These are phyloP conservation scores for Trichechus manatus DNA, from an alignment of 2,113 vertebrate species.

Conservation along the genomic window DNA sequence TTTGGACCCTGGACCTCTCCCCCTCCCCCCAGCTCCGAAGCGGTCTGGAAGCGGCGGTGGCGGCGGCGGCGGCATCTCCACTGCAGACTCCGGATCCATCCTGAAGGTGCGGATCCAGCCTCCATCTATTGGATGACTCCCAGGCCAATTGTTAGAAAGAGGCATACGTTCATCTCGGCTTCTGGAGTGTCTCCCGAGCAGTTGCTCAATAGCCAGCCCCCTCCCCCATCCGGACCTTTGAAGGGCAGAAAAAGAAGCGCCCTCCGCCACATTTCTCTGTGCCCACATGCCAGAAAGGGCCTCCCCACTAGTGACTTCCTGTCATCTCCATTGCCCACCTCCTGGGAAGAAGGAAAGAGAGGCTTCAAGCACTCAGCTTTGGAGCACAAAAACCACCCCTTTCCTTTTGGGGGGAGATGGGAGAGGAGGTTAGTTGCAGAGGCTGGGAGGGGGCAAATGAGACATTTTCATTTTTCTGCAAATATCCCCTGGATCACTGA, in stretches of 20 bases:
- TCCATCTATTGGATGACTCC: constrained; percentile 81
- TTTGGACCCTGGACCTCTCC: background rate
- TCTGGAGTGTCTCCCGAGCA: constrained; percentile 81
- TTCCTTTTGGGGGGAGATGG: constrained; percentile 53
- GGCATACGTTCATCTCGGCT: constrained; percentile 78
- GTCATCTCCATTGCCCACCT: constrained; percentile 48
- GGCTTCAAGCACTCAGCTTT: background rate
- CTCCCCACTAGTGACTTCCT: constrained; percentile 61
- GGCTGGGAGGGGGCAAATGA: constrained; percentile 46
- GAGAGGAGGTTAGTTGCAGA: constrained; percentile 51
- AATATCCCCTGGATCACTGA: constrained; percentile 41
- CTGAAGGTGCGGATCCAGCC: constrained; percentile 56
- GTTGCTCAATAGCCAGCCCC: constrained; percentile 80
- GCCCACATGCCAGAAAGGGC: constrained; percentile 37
- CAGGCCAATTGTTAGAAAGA: constrained; percentile 84
- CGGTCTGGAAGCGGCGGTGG: background rate
- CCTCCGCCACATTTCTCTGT: constrained; percentile 54
- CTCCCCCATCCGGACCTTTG: constrained; percentile 76
- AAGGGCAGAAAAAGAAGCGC: constrained; percentile 76
- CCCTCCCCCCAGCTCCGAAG: background rate
- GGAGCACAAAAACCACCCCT: constrained; percentile 53
- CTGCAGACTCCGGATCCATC: constrained; percentile 79
- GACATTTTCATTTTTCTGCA: constrained; percentile 64
- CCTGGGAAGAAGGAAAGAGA: constrained; percentile 6
- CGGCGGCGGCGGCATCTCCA: background rate